Conservation (phyloP, 2,888 invertebrate genomes). For the Dinocampus coccinellae region DNA sequence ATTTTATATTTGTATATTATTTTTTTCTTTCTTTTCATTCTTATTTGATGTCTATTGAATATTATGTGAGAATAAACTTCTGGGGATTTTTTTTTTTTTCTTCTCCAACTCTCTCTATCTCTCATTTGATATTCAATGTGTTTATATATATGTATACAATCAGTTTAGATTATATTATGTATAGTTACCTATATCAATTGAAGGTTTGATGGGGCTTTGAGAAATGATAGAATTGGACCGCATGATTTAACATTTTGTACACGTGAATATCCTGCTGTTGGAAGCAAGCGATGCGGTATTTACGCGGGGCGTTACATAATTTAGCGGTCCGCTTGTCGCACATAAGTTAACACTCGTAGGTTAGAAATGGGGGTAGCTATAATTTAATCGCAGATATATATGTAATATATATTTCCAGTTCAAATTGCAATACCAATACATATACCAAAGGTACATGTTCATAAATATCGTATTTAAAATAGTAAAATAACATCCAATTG, state of each 20-base stretch:
- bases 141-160: neutral
- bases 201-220: neutral
- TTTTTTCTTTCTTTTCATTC: too few relatives aligned
- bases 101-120: too few relatives aligned
- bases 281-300: conserved; percentile 52
- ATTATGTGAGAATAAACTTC: conserved; percentile 15
- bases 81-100: neutral
- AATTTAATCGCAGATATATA: conserved; percentile 62
- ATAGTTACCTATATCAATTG: neutral
- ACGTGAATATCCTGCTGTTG: conserved; percentile 54
- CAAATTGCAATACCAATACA: conserved; percentile 16
- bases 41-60: neutral
- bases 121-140: too few relatives aligned
- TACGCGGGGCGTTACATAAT: conserved; percentile 63
- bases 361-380: conserved; percentile 57
- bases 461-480: conserved; percentile 56
- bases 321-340: conserved; percentile 58
- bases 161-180: neutral
- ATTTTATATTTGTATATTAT: neutral
- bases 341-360: conserved; percentile 57
- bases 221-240: conserved; percentile 12
- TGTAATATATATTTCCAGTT: neutral
- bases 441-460: conserved; percentile 7
- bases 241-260: conserved; percentile 56
- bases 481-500: conserved; percentile 65